A percentile compares a stretch with the other conserved stretches of the same genome.
Evolutionary conservation across 2,888 invertebrate species (phyloP).

Genomic region (Mechanitis mazaeus): DNA sequence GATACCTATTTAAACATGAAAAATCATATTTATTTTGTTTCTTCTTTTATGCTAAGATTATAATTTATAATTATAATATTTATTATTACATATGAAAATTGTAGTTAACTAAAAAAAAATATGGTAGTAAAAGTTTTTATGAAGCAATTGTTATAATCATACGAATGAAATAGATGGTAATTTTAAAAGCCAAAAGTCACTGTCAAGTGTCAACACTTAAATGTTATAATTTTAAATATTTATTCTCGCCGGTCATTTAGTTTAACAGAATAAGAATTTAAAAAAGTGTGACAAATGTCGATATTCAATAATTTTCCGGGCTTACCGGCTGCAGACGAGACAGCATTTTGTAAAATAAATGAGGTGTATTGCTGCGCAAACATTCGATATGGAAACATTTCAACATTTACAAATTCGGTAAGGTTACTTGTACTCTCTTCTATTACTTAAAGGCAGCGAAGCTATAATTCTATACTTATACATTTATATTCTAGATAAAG

Average conservation of each 20-base stretch:
- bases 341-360: slow-evolving; percentile 79
- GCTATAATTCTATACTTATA: slow-evolving; percentile 7
- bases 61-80: too few species aligned
- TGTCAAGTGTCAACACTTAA: not conserved
- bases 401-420: slow-evolving; percentile 77
- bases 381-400: slow-evolving; percentile 73
- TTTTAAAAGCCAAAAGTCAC: not conserved
- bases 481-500: slow-evolving; percentile 67
- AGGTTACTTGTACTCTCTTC: slow-evolving; percentile 49
- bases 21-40: too few species aligned
- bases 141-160: not conserved
- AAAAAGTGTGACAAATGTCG: slow-evolving; percentile 55
- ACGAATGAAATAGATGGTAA: not conserved
- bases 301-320: slow-evolving; percentile 72
- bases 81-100: not conserved
- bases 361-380: slow-evolving; percentile 78
- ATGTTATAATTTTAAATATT: slow-evolving; percentile 4
- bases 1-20: too few species aligned
- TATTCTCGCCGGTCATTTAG: slow-evolving; percentile 32
- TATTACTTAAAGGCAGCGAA: not conserved
- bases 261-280: slow-evolving; percentile 13
- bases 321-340: slow-evolving; percentile 69
- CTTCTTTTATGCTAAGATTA: too few species aligned
- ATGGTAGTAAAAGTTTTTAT: too few species aligned
- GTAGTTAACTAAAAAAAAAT: too few species aligned